A percentile compares a stretch with the other conserved stretches of the same genome.
phyloP scores from a whole-genome alignment of 2,113 vertebrate species.

The Sylvia atricapilla region DNA sequence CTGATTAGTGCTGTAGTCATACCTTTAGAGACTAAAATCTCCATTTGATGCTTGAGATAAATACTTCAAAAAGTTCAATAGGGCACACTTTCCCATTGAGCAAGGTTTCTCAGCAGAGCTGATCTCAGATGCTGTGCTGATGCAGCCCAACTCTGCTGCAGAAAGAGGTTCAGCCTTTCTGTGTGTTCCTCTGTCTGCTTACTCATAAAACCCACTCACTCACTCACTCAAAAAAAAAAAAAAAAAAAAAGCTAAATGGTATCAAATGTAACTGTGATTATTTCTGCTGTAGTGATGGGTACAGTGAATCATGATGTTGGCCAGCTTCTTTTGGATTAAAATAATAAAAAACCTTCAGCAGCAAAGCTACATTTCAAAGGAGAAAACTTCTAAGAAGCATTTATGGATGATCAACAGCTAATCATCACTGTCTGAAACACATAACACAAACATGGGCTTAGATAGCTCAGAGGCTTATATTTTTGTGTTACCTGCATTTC shows the following conservation, averaged over 20 bases:
- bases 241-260: not conserved
- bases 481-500: not conserved
- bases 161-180: not conserved
- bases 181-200: not conserved
- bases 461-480: not conserved
- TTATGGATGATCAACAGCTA: not conserved
- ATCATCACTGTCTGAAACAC: not conserved
- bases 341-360: not conserved
- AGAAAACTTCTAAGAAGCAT: not conserved
- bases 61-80: not conserved
- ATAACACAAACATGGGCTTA: not conserved
- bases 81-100: rapidly evolving
- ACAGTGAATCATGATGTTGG: not conserved
- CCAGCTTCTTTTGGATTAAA: not conserved
- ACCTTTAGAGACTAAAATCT: not conserved
- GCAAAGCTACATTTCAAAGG: not conserved
- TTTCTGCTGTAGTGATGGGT: not conserved
- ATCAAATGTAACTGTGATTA: not conserved
- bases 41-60: not conserved
- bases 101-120: not conserved
- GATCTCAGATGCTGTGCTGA: not conserved
- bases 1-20: not conserved
- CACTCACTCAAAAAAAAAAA: too few species aligned
- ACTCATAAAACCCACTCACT: not conserved
- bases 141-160: not conserved